Percentiles rank a stretch among this genome's conserved stretches.
phyloP scores from a whole-genome alignment of 2,113 vertebrate species.

The Oncorhynchus keta region DNA sequence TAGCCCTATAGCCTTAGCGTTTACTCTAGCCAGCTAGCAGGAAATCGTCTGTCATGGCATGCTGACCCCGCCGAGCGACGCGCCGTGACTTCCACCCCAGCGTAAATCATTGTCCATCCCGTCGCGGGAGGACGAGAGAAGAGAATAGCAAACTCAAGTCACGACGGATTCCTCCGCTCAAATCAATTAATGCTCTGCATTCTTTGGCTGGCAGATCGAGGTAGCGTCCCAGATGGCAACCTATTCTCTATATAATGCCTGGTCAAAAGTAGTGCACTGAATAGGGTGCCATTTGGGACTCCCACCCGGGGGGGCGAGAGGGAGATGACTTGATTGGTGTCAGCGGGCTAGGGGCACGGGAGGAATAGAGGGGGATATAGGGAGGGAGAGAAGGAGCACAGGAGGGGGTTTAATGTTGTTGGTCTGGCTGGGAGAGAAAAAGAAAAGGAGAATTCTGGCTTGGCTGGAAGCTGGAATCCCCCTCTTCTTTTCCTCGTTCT shows the following conservation, averaged over 20 bases:
- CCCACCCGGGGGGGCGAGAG: too few relatives aligned
- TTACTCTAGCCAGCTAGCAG: conserved; percentile 20
- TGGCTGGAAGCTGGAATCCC: conserved; percentile 3
- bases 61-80: background rate
- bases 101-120: conserved; percentile 23
- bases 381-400: background rate
- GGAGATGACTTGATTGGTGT: background rate
- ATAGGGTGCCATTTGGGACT: too few relatives aligned
- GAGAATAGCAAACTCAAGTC: background rate
- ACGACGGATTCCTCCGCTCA: background rate
- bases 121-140: conserved; percentile 19
- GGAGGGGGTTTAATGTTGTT: background rate
- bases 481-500: too few relatives aligned
- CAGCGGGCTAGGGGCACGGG: background rate
- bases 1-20: too few relatives aligned
- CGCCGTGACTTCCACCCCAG: conserved; percentile 34
- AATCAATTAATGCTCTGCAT: conserved; percentile 1
- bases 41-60: conserved; percentile 55
- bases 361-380: background rate
- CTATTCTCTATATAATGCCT: too few relatives aligned
- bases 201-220: background rate
- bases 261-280: too few relatives aligned
- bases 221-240: background rate
- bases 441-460: background rate
- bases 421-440: conserved; percentile 5